Evolutionary conservation across 2,797 vertebrate species (phyloP), one percentile per base, ranked within the genome.

Genomic region (Galago senegalensis): DNA sequence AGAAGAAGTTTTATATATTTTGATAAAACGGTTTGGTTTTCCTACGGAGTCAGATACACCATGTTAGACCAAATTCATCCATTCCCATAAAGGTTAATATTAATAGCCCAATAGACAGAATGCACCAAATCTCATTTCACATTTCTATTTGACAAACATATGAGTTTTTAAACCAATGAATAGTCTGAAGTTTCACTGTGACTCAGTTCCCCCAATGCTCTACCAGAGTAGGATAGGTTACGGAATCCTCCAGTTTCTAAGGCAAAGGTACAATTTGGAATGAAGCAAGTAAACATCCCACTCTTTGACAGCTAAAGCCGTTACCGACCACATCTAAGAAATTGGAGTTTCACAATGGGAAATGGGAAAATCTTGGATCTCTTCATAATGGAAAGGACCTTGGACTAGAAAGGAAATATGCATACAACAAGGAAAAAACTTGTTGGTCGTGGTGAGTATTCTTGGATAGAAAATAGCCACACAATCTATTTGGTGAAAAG

Each of bases 21-120:
- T 89, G 18, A 73, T 95, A 61, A 93, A 94, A 79, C 14, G 37
- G 21, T 93, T 93, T 84, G n/a, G 37, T 95, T 96, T 95, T 92
- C 63, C 60, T 79, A 86, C 46, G 73, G 67, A 70, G 40, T 20
- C 70, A 65, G 27, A 40, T 72, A 96, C 88, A 16, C 81, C 85
- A 37, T 81, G 11, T 86, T 87, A n/a, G 60, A 73, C 31, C 60
- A 88, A 70, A 79, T 70, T 58, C 65, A 91, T 69, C 53, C 40
- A 58, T 73, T 10, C 34, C 31, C 95, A 3, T 58, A 34, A 67
- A 88, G 7, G 46, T 21, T 60, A 85, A 67, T 12, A 40, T 84
- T 17, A 75, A 70, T 40, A 25, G 34, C 60, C 25, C 58, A 56
- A 85, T 40, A 37, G 43, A 67, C 65, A 75, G 89, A 70, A 83